These are phyloP conservation scores for Apodemia duryi DNA, from an alignment of 2,888 invertebrate genomes.

Conservation along the genomic window DNA sequence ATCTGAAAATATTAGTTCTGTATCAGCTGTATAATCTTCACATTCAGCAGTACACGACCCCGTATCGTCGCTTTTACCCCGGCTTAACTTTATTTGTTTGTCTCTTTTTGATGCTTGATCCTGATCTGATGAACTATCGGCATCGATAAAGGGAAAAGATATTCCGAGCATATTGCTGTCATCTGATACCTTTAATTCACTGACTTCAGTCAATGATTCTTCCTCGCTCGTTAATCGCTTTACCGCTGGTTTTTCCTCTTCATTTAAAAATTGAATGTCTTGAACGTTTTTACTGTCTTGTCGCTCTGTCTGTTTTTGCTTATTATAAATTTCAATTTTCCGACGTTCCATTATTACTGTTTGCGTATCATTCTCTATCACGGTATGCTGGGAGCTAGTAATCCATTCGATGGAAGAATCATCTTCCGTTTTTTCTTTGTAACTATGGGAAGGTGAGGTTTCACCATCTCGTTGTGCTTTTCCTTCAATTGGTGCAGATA, in stretches of 20 bases:
- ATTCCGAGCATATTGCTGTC: conserved; percentile 70
- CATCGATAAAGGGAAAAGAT: conserved; percentile 73
- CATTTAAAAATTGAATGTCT: conserved; percentile 51
- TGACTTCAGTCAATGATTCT: conserved; percentile 84
- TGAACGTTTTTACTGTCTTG: conserved; percentile 61
- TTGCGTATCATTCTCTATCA: conserved; percentile 79
- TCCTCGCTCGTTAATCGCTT: conserved; percentile 81
- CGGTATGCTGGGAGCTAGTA: conserved; percentile 63
- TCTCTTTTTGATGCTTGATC: conserved; percentile 55
- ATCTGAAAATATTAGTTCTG: conserved; percentile 80
- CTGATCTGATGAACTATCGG: conserved; percentile 75
- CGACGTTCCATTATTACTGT: conserved; percentile 80
- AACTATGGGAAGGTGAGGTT: conserved; percentile 59
- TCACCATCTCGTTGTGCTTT: conserved; percentile 35
- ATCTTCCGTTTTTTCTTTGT: conserved; percentile 66
- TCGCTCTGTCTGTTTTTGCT: conserved; percentile 71
- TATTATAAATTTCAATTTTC: conserved; percentile 81
- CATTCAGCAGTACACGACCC: conserved; percentile 84
- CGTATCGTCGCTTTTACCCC: conserved; percentile 83
- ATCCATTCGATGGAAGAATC: conserved; percentile 73
- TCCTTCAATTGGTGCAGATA: conserved; percentile 36
- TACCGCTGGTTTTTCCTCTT: conserved; percentile 67
- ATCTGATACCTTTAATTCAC: conserved; percentile 78
- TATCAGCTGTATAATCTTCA: conserved; percentile 82
- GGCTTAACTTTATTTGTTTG: conserved; percentile 46